Conservation (phyloP, 2,888 invertebrate species). For the Parochlus steinenii region DNA sequence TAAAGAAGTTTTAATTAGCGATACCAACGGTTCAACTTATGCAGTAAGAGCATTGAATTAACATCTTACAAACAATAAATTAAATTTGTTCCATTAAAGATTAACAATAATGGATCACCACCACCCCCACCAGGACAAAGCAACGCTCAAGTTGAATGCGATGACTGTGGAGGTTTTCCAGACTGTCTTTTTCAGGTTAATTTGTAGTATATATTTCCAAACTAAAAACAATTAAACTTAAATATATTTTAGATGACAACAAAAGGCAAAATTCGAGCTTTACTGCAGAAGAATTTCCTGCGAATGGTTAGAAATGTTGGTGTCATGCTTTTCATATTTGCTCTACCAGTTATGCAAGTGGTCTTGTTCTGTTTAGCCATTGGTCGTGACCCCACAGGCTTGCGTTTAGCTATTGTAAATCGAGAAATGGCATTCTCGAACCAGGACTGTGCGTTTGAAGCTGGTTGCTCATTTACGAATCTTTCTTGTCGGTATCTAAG, state of each 20-base stretch:
- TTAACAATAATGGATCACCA: conserved; percentile 13
- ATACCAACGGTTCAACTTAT: conserved; percentile 42
- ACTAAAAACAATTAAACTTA: conserved; percentile 11
- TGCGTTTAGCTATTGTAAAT: conserved; percentile 65
- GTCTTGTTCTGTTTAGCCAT: conserved; percentile 86
- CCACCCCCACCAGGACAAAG: conserved; percentile 8
- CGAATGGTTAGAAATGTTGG: conserved; percentile 87
- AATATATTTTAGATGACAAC: conserved; percentile 42
- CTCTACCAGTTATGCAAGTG: conserved; percentile 86
- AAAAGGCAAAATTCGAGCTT: conserved; percentile 67
- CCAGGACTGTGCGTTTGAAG: conserved; percentile 25
- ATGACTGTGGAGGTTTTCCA: conserved; percentile 19
- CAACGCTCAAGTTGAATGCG: conserved; percentile 10
- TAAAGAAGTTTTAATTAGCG: conserved; percentile 70
- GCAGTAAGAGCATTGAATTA: conserved; percentile 22
- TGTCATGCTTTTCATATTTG: conserved; percentile 86
- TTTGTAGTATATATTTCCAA: neutral
- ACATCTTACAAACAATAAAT: conserved; percentile 18
- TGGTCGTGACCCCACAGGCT: conserved; percentile 68
- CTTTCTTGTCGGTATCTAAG: conserved; percentile 68
- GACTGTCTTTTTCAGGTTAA: neutral
- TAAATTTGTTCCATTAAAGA: too few species aligned
- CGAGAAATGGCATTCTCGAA: conserved; percentile 37
- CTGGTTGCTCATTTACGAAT: conserved; percentile 51
- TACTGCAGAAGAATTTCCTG: conserved; percentile 76